Percentiles rank a stretch among this genome's conserved stretches.
phyloP scores from a whole-genome alignment of 2,797 vertebrate genomes.

The Denticeps clupeoides region DNA sequence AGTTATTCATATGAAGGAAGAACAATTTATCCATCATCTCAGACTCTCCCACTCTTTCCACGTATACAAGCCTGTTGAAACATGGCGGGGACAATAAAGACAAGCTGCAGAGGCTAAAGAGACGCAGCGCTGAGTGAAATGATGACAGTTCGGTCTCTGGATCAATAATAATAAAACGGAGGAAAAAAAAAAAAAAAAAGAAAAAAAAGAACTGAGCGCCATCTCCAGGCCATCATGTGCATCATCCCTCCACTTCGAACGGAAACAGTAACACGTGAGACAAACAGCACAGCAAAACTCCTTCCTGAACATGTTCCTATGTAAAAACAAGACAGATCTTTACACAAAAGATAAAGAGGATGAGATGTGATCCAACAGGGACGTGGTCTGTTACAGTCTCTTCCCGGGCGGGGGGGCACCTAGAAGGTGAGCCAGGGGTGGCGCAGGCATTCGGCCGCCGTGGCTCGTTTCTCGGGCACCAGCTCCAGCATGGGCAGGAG shows the following conservation, averaged over 20 bases:
- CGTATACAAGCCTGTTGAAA: too few species aligned
- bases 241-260: slow-evolving; percentile 5
- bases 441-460: slow-evolving; percentile 82
- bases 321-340: slow-evolving; percentile 22
- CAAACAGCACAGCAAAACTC: slow-evolving; percentile 30
- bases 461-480: slow-evolving; percentile 88
- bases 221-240: slow-evolving; percentile 5
- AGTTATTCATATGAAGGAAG: slow-evolving; percentile 34
- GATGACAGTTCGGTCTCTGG: not conserved
- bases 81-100: not conserved
- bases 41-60: too few species aligned
- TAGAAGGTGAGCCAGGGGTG: slow-evolving; percentile 72
- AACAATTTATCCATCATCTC: too few species aligned
- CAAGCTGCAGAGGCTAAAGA: not conserved
- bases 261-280: not conserved
- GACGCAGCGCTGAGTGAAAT: not conserved
- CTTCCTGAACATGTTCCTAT: slow-evolving; percentile 38
- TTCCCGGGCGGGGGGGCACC: slow-evolving; percentile 36
- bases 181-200: not conserved
- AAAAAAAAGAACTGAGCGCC: not conserved
- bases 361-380: slow-evolving; percentile 61
- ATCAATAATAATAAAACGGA: not conserved
- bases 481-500: slow-evolving; percentile 94
- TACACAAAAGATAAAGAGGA: slow-evolving; percentile 29
- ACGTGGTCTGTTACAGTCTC: slow-evolving; percentile 72